Conservation (phyloP, 2,797 vertebrate species). For the Oryzias sinensis region DNA sequence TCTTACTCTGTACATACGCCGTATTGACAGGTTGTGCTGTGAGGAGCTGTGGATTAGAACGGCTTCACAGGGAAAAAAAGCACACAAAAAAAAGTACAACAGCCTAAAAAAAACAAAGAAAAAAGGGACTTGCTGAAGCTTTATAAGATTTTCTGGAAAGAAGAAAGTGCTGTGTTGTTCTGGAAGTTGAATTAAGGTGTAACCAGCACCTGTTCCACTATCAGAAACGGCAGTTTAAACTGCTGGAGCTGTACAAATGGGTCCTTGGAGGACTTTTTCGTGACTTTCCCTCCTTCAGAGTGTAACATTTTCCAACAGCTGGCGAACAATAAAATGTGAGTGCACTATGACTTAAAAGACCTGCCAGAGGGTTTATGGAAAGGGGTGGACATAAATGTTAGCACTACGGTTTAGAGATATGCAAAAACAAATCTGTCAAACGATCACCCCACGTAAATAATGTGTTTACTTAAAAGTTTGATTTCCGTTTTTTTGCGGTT, state of each 20-base stretch:
- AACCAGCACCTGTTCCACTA: conserved; percentile 50
- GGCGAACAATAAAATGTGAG: conserved; percentile 67
- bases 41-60: conserved; percentile 29
- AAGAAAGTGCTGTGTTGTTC: conserved; percentile 16
- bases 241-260: conserved; percentile 66
- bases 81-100: conserved; percentile 27
- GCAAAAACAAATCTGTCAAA: conserved; percentile 14
- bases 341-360: conserved; percentile 44
- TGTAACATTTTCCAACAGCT: conserved; percentile 70
- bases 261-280: conserved; percentile 60
- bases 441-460: no score
- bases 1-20: conserved; percentile 29
- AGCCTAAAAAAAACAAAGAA: conserved; percentile 7
- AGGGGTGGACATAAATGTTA: conserved; percentile 30
- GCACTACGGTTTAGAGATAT: conserved; percentile 29
- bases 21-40: conserved; percentile 39
- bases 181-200: conserved; percentile 51
- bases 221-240: conserved; percentile 46
- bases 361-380: conserved; percentile 55
- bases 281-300: conserved; percentile 55
- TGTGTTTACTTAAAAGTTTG: no score
- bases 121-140: conserved; percentile 2
- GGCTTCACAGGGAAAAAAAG: not conserved
- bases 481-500: no score
- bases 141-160: conserved; percentile 1